These are phyloP conservation scores for Noctua fimbriata DNA, from an alignment of 2,888 invertebrate genomes.

Conservation along the genomic window DNA sequence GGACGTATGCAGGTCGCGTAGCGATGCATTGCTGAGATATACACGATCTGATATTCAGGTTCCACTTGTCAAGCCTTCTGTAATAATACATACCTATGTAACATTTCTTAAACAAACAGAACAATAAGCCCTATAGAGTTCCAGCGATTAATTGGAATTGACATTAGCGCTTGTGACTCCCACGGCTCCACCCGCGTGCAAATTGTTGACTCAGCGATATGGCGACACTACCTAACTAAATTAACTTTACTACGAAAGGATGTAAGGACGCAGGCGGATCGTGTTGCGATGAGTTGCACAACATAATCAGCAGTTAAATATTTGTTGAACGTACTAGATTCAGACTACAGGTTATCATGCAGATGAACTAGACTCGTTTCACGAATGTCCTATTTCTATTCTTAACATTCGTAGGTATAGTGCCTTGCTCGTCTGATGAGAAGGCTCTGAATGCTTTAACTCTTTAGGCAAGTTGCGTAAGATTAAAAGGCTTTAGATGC, in stretches of 20 bases:
- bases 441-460: neutral
- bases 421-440: neutral
- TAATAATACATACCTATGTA: conserved; percentile 4
- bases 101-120: conserved; percentile 12
- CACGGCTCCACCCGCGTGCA: conserved; percentile 48
- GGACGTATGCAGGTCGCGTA: conserved; percentile 27
- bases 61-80: conserved; percentile 21
- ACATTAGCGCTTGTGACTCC: conserved; percentile 42
- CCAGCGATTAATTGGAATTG: conserved; percentile 45
- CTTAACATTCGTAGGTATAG: neutral
- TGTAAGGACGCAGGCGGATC: neutral
- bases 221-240: conserved; percentile 32
- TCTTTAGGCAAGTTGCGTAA: neutral
- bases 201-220: conserved; percentile 39
- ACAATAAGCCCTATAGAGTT: conserved; percentile 26
- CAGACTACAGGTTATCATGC: conserved; percentile 2
- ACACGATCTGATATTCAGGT: conserved; percentile 13
- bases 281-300: conserved; percentile 25
- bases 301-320: conserved; percentile 24
- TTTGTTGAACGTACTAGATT: neutral
- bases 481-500: neutral
- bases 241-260: conserved; percentile 33
- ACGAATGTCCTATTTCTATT: neutral
- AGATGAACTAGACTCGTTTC: neutral
- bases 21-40: conserved; percentile 35